Conservation (phyloP, 2,888 invertebrate genomes). For the Pyrrhia umbra region DNA sequence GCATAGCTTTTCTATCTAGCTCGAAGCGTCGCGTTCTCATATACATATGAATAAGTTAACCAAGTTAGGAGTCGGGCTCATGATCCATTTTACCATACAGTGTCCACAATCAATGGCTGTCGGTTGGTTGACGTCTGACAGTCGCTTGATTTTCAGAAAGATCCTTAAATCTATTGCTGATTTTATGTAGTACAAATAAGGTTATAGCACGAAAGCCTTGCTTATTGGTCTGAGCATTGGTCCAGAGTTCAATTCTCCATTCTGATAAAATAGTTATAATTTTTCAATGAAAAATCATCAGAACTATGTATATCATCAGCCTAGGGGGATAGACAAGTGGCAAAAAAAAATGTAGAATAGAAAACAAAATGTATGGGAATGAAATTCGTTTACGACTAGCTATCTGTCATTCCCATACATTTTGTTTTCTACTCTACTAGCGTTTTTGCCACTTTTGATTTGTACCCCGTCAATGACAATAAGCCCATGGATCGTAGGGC, state of each 20-base stretch:
- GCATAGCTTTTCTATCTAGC: slow-evolving; percentile 8
- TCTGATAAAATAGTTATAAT: neutral
- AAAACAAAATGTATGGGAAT: no score
- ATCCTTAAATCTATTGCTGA: slow-evolving; percentile 12
- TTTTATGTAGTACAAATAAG: slow-evolving; percentile 28
- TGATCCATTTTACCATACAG: slow-evolving; percentile 34
- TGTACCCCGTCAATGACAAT: no score
- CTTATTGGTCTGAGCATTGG: neutral
- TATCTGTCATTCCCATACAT: no score
- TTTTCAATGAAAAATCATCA: neutral
- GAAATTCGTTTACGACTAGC: no score
- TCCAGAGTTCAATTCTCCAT: neutral
- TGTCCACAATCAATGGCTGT: slow-evolving; percentile 11
- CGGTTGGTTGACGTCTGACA: slow-evolving; percentile 29
- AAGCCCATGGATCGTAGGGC: no score
- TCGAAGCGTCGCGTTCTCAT: slow-evolving; percentile 16
- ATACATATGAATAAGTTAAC: slow-evolving; percentile 41
- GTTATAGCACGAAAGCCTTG: neutral
- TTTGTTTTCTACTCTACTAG: no score
- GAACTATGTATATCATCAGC: no score
- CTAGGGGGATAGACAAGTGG: no score
- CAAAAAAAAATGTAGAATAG: no score
- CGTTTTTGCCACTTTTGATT: no score
- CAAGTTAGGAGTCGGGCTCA: slow-evolving; percentile 33
- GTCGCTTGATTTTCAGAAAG: slow-evolving; percentile 28